Conservation (phyloP, 2,113 vertebrate genomes). For the Diadophis punctatus region DNA sequence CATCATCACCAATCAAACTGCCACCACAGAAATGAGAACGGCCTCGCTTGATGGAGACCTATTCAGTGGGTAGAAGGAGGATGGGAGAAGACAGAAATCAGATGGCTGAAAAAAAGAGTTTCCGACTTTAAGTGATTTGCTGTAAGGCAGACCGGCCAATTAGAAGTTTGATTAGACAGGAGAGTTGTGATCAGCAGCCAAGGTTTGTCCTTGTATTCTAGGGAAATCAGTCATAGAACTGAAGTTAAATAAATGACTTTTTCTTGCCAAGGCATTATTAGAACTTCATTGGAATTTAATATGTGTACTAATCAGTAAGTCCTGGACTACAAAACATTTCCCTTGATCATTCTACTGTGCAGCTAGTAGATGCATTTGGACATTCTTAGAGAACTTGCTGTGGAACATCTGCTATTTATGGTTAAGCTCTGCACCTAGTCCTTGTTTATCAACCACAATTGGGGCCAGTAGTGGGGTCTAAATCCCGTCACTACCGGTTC, state of each 20-base stretch:
- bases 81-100: neutral
- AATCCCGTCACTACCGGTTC: too few species aligned
- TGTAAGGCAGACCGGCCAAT: neutral
- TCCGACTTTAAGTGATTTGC: neutral
- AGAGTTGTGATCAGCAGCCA: too few species aligned
- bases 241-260: neutral
- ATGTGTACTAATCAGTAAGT: neutral
- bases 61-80: neutral
- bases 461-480: too few species aligned
- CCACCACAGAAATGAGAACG: slow-evolving; percentile 12
- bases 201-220: neutral
- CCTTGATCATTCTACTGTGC: neutral
- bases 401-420: neutral
- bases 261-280: neutral
- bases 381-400: neutral
- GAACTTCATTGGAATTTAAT: neutral
- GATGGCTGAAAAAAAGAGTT: neutral
- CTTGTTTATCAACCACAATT: neutral
- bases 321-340: neutral
- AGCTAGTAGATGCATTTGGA: neutral
- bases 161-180: neutral
- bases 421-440: neutral
- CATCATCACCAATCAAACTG: neutral
- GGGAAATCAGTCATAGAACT: neutral
- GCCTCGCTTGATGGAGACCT: slow-evolving; percentile 23